A percentile compares a stretch with the other conserved stretches of the same genome.
These are phyloP conservation scores for Lateolabrax maculatus DNA, from an alignment of 2,797 vertebrate species.

Conservation along the genomic window DNA sequence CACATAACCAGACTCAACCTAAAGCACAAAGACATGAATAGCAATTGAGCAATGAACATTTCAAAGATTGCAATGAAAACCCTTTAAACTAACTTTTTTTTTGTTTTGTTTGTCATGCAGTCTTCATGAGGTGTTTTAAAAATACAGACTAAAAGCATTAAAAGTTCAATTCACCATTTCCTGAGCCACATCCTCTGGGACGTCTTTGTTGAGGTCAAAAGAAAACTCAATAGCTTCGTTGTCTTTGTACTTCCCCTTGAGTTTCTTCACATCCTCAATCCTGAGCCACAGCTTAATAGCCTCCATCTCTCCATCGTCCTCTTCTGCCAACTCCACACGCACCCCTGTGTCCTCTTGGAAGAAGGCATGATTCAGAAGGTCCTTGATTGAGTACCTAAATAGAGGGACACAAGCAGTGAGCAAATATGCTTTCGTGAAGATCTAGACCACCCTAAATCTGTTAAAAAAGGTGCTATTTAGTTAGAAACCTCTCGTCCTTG, in stretches of 20 bases:
- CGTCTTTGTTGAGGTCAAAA: slow-evolving; percentile 96
- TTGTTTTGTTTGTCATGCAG: background rate
- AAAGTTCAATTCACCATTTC: slow-evolving; percentile 92
- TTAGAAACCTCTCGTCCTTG: slow-evolving; percentile 94
- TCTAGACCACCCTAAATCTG: background rate
- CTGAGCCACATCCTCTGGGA: slow-evolving; percentile 97
- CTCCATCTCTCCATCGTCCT: slow-evolving; percentile 97
- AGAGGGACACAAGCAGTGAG: slow-evolving; percentile 24
- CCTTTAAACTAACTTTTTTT: background rate
- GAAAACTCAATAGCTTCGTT: slow-evolving; percentile 99
- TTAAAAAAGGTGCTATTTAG: background rate
- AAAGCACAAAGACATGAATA: slow-evolving; percentile 31
- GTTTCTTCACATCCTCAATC: slow-evolving; percentile 97
- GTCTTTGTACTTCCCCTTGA: slow-evolving; percentile 99
- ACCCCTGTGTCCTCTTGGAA: slow-evolving; percentile 99
- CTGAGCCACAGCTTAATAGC: slow-evolving; percentile 97
- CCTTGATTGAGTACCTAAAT: slow-evolving; percentile 96
- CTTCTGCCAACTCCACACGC: slow-evolving; percentile 97
- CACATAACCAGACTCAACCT: slow-evolving; percentile 99
- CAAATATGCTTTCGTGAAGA: slow-evolving; percentile 5
- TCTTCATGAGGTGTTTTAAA: background rate
- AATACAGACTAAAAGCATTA: background rate
- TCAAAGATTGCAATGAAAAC: background rate
- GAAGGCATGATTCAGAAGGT: slow-evolving; percentile 98
- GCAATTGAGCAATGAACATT: background rate